Percentiles rank a stretch among this genome's conserved stretches.
Evolutionary conservation across 2,113 vertebrate species (phyloP).

Genomic region (Litocranius walleri): DNA sequence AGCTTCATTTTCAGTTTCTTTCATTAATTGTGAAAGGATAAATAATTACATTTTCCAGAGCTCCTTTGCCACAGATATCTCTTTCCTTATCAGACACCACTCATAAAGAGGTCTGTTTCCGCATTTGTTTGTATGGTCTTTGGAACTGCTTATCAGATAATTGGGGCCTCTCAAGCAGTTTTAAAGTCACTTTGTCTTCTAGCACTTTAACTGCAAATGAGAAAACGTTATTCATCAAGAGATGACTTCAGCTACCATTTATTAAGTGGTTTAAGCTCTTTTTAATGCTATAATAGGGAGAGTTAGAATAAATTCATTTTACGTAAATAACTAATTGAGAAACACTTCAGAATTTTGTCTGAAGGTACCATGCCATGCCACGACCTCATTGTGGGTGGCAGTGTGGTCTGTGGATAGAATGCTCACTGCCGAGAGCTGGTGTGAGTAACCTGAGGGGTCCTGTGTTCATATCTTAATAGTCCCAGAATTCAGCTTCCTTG

Average conservation of each 20-base stretch:
- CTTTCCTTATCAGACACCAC: conserved; percentile 61
- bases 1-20: conserved; percentile 66
- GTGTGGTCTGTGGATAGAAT: fast-evolving
- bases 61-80: conserved; percentile 52
- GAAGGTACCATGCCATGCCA: not conserved
- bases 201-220: conserved; percentile 55
- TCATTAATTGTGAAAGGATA: conserved; percentile 66
- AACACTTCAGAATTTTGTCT: not conserved
- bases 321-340: conserved; percentile 16
- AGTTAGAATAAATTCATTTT: conserved; percentile 39
- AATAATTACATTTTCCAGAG: conserved; percentile 67
- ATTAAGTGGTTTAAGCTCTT: conserved; percentile 47
- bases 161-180: conserved; percentile 46
- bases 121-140: conserved; percentile 24
- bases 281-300: not conserved
- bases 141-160: conserved; percentile 62
- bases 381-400: not conserved
- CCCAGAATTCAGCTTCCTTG: not conserved
- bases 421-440: fast-evolving
- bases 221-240: conserved; percentile 50
- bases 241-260: not conserved
- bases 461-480: not conserved
- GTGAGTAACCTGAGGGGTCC: not conserved
- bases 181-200: conserved; percentile 64
- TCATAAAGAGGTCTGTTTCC: conserved; percentile 50